Evolutionary conservation across 2,113 vertebrate genomes (phyloP), one percentile per base, ranked within the genome.

Genomic region (Andinoacara biseriatus): DNA sequence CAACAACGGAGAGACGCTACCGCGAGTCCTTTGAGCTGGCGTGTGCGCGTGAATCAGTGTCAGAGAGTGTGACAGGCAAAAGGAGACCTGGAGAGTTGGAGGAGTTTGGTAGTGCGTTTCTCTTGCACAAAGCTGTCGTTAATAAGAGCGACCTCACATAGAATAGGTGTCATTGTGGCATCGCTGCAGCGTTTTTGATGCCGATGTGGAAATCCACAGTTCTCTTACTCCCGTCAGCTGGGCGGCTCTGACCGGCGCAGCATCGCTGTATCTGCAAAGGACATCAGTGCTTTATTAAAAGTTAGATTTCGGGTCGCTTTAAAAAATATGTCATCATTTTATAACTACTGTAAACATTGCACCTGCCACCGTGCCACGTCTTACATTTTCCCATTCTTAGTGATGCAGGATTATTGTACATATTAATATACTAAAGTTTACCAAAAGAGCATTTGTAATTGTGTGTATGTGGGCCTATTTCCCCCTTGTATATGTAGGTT

Each of bases 151-250:
- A 75, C 49, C 72, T 61, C 74, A 15, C 54, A 58, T 59, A 13
- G 6, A 67, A 79, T 38, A 78, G 18, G 59, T 78, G 75, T 59
- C 81, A 84, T 2, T 24, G 56, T 35, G 40, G 40, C 26, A 49
- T 74, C 7, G 33, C 31, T 57, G 65, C 33, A 82, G 80, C 54
- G 67, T 24, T 76, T 86, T 90, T 38, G 90, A 90, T 91, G 54
- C 40, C 22, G 75, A 65, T 65, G 75, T 88, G 80, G 81, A 90
- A 84, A 85, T 79, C n/a, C 8, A 61, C 29, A 8, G 5, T 74
- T 26, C 13, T 75, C 76, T 22, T 76, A 67, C 52, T 84, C 61
- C 26, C 24, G 17, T 22, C 56, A 49, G 9, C 40, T 60, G 77
- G 77, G 33, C 83, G 33, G 38, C 29, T 63, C 56, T 74, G 81